Conservation (phyloP, 2,888 invertebrate genomes). For the Andrena dorsata region DNA sequence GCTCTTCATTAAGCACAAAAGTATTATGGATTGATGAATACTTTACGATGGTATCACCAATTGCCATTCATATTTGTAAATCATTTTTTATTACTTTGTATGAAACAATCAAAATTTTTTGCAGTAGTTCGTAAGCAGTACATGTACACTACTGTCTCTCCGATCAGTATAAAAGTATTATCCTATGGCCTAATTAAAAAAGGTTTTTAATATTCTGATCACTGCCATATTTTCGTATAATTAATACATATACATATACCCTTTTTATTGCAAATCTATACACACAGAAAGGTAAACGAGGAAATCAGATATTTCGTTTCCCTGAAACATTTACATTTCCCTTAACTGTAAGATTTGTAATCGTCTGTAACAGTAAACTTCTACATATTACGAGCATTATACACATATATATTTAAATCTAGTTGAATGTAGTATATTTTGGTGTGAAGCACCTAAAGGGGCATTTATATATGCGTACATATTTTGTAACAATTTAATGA, state of each 20-base stretch:
- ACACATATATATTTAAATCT: conserved; percentile 30
- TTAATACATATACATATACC: conserved; percentile 14
- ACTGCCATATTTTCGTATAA: conserved; percentile 58
- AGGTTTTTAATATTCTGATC: conserved; percentile 30
- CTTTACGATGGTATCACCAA: not conserved
- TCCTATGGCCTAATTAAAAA: conserved; percentile 37
- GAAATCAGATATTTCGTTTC: conserved; percentile 38
- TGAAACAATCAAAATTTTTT: not conserved
- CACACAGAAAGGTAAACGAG: conserved; percentile 9
- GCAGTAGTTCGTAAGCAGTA: conserved; percentile 22
- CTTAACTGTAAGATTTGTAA: conserved; percentile 40
- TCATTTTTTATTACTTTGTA: not conserved
- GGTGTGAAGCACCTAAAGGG: conserved; percentile 61
- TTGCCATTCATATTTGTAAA: conserved; percentile 9
- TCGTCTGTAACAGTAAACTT: conserved; percentile 24
- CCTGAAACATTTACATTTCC: conserved; percentile 31
- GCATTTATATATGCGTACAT: conserved; percentile 62
- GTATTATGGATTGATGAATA: conserved; percentile 25
- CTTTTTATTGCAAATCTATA: conserved; percentile 50
- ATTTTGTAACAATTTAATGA: conserved; percentile 52
- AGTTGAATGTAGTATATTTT: conserved; percentile 63
- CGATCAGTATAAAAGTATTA: conserved; percentile 33
- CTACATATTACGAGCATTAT: conserved; percentile 30
- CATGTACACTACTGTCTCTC: conserved; percentile 24
- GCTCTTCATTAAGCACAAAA: conserved; percentile 43